A percentile compares a stretch with the other conserved stretches of the same genome.
These are phyloP conservation scores for Spodoptera exigua DNA, from an alignment of 2,888 invertebrate species.

Conservation along the genomic window DNA sequence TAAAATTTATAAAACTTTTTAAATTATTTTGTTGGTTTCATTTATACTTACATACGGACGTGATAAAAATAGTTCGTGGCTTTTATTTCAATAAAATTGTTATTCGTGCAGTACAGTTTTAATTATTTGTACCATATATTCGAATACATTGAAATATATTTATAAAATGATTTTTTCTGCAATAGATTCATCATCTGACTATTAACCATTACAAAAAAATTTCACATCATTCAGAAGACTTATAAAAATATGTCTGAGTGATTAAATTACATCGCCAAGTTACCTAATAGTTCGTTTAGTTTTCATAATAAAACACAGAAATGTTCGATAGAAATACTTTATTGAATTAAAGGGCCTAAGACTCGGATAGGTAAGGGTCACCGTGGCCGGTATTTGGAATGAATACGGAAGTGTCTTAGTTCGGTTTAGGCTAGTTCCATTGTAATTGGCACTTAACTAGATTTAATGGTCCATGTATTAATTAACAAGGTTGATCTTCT, in stretches of 20 bases:
- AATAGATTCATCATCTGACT: conserved; percentile 25
- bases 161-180: conserved; percentile 2
- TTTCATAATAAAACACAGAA: conserved; percentile 47
- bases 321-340: conserved; percentile 41
- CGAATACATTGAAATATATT: conserved; percentile 2
- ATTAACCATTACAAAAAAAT: conserved; percentile 15
- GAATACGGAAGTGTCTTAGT: conserved; percentile 5
- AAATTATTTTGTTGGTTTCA: no score
- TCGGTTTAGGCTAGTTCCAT: conserved; percentile 24
- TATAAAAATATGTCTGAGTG: conserved; percentile 24
- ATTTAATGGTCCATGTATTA: not conserved
- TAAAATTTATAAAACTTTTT: no score
- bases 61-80: no score
- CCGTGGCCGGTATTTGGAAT: conserved; percentile 19
- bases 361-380: conserved; percentile 18
- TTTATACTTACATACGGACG: no score
- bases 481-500: no score
- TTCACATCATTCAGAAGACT: conserved; percentile 13
- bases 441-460: conserved; percentile 30
- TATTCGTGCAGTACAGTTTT: no score
- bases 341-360: conserved; percentile 42
- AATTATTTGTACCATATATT: no score
- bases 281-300: conserved; percentile 59
- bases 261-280: conserved; percentile 50
- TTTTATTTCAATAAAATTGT: no score